Evolutionary conservation across 2,888 invertebrate species (phyloP).

Genomic region (Plemyria rubiginata): DNA sequence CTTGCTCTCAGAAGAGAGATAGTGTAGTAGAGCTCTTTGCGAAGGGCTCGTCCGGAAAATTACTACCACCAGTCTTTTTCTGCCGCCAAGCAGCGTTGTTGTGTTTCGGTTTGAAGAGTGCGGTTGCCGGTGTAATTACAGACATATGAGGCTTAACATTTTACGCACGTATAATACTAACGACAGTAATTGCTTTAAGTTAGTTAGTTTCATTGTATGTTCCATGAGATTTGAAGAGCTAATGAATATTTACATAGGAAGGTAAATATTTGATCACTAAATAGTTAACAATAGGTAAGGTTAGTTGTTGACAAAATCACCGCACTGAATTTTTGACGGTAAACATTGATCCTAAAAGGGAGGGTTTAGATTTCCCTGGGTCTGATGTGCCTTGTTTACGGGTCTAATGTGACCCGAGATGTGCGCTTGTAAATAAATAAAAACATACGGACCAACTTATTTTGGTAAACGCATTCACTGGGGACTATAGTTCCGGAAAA

Average conservation of each 20-base stretch:
- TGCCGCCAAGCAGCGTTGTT: too few relatives aligned
- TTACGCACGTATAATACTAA: too few relatives aligned
- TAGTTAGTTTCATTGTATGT: too few relatives aligned
- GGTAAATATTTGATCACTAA: conserved; percentile 7
- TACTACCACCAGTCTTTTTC: too few relatives aligned
- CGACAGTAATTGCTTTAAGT: too few relatives aligned
- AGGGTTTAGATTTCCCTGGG: conserved; percentile 41
- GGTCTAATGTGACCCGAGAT: conserved; percentile 44
- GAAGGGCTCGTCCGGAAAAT: too few relatives aligned
- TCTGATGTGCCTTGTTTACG: conserved; percentile 39
- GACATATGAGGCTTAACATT: too few relatives aligned
- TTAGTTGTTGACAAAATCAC: conserved; percentile 8
- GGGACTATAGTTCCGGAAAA: conserved; percentile 22
- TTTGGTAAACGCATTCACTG: conserved; percentile 23
- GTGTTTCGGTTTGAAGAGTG: too few relatives aligned
- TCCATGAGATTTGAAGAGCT: too few relatives aligned
- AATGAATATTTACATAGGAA: not conserved
- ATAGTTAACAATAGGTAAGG: conserved; percentile 5
- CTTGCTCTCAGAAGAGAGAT: too few relatives aligned
- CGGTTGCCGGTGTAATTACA: too few relatives aligned
- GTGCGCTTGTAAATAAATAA: conserved; percentile 44
- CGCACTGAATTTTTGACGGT: conserved; percentile 42
- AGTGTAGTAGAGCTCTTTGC: too few relatives aligned
- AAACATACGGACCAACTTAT: conserved; percentile 40
- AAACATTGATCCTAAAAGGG: conserved; percentile 37